Evolutionary conservation across 2,888 invertebrate genomes (phyloP).

Genomic region (Dolomedes plantarius): DNA sequence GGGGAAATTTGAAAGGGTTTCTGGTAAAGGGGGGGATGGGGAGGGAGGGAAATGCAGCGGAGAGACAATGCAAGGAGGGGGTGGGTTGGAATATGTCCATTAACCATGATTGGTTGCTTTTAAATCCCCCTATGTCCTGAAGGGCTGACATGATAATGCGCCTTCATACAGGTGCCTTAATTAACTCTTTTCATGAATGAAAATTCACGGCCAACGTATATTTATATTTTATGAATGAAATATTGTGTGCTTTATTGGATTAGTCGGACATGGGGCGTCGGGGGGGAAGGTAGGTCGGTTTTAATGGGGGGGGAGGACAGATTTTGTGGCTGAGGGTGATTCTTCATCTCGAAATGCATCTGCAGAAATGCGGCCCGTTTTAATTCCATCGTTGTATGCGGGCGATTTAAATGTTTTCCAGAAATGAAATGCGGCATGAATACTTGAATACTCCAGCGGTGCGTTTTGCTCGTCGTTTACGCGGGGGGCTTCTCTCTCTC

Average conservation of each 20-base stretch:
- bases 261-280: conserved; percentile 14
- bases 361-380: neutral
- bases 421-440: conserved; percentile 1
- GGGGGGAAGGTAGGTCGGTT: neutral
- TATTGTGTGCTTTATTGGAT: conserved; percentile 64
- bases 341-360: neutral
- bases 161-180: conserved; percentile 67
- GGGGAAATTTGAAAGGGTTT: conserved; percentile 52
- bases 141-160: conserved; percentile 69
- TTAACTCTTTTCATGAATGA: conserved; percentile 69
- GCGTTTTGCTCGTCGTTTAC: neutral
- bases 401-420: neutral
- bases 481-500: too few relatives aligned
- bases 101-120: conserved; percentile 71
- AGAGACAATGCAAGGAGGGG: neutral
- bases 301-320: neutral
- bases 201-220: conserved; percentile 58
- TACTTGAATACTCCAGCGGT: neutral
- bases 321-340: neutral
- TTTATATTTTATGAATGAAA: conserved; percentile 70
- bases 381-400: neutral
- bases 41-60: conserved; percentile 5
- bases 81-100: conserved; percentile 39
- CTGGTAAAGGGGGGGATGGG: conserved; percentile 7
- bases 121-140: conserved; percentile 65